Evolutionary conservation across 2,113 vertebrate genomes (phyloP).

Genomic region (Ammodytes dubius): DNA sequence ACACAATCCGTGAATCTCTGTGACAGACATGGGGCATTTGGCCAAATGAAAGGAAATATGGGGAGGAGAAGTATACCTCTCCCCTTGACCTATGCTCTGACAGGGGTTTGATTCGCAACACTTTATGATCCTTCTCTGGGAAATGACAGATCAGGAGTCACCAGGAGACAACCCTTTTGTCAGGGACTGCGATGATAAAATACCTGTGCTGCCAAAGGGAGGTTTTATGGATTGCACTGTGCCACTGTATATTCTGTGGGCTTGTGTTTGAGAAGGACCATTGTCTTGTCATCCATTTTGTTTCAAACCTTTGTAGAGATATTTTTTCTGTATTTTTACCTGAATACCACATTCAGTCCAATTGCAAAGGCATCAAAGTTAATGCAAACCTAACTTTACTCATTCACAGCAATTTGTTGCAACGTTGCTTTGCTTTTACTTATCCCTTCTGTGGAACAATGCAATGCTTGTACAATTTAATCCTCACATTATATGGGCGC

Average conservation of each 20-base stretch:
- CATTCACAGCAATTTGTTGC: no score
- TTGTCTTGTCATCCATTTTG: not conserved
- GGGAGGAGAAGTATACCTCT: slow-evolving; percentile 23
- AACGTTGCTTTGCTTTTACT: not conserved
- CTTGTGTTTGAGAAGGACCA: not conserved
- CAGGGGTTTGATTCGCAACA: slow-evolving; percentile 38
- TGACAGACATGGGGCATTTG: slow-evolving; percentile 1
- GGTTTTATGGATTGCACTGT: slow-evolving; percentile 10
- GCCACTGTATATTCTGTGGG: not conserved
- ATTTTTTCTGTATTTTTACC: not conserved
- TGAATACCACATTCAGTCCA: not conserved
- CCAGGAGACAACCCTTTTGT: slow-evolving; percentile 28
- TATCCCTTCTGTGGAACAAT: not conserved
- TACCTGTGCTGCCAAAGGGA: slow-evolving; percentile 14
- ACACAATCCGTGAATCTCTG: slow-evolving; percentile 27
- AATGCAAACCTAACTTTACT: not conserved
- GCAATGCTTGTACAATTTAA: not conserved
- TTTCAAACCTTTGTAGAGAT: not conserved
- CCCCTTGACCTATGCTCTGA: slow-evolving; percentile 50
- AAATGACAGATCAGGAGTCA: slow-evolving; percentile 49
- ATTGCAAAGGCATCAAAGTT: not conserved
- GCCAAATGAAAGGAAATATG: slow-evolving; percentile 45
- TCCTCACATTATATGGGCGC: not conserved
- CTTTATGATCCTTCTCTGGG: slow-evolving; percentile 38
- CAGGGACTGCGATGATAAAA: slow-evolving; percentile 27